Conservation (phyloP, 2,113 vertebrate species). For the Tupaia chinensis region DNA sequence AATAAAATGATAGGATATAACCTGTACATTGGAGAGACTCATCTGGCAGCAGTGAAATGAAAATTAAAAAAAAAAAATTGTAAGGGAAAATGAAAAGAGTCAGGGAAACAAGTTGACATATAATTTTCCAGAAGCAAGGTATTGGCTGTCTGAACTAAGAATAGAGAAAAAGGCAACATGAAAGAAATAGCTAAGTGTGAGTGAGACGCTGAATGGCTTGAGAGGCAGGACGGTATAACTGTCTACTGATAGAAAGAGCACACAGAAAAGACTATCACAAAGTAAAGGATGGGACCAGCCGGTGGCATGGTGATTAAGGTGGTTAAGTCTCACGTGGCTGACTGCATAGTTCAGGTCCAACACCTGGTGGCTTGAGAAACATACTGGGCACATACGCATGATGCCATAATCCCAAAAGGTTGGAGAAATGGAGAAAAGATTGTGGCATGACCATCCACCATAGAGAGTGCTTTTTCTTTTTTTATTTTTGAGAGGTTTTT, state of each 20-base stretch:
- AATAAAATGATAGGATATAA: conserved; percentile 2
- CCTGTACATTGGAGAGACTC: not conserved
- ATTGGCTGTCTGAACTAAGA: not conserved
- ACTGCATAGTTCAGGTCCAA: too few species aligned
- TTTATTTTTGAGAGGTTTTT: too few species aligned
- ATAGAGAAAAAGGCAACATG: not conserved
- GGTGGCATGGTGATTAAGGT: too few species aligned
- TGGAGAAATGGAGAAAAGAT: too few species aligned
- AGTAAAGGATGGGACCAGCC: not conserved
- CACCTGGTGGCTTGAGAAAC: too few species aligned
- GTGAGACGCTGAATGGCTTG: not conserved
- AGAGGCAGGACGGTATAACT: not conserved
- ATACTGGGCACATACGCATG: too few species aligned
- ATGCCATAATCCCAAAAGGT: too few species aligned
- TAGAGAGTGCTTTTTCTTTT: too few species aligned
- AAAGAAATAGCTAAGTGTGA: not conserved
- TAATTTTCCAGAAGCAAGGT: not conserved
- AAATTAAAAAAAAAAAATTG: not conserved
- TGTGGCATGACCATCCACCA: too few species aligned
- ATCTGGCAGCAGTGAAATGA: not conserved
- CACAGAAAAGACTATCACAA: not conserved
- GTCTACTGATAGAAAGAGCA: not conserved
- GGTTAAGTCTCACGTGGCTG: too few species aligned
- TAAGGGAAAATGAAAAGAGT: not conserved
- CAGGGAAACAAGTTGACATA: not conserved